Base-by-base conservation (phyloP, 2,113 vertebrate species). In the Sitta europaea region DNA sequence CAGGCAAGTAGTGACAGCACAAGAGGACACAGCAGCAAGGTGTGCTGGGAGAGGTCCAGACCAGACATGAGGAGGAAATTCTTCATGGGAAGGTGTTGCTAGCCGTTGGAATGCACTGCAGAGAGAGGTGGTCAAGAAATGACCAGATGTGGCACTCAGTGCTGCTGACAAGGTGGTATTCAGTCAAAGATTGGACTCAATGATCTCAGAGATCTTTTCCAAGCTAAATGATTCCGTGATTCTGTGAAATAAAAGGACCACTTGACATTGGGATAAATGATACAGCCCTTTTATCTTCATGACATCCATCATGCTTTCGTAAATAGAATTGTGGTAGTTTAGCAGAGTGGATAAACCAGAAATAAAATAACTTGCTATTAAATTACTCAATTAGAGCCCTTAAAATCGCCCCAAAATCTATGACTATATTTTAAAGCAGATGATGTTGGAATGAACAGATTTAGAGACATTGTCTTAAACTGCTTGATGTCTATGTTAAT, bases 1-100 rank as follows among this genome's bases (percentile, higher is more conserved):
- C 31, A 33, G 4, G 4, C 17, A n/a, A 11, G 1, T 1, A 38
- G 23, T 7, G 47, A 35, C 6, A 47, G 40, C n/a, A 40, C 8
- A 33, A 43, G 27, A 28, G 16, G 20, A 20, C 8, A 5, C 1
- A 43, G 23, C 5, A 19, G 12, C 18, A 73, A 17, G 5, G 15
- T 33, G 6, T 27, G 22, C 27, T 63, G 40, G 10, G 33, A 31
- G 36, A 65, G 7, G 10, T 38, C 66, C 43, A 58, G 19, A 36
- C 15, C n/a, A 48, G 24, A 17, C 20, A 25, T 21, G 11, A 29
- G 9, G 23, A 59, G 16, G 11, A 74, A 81, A 51, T 29, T 45
- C 20, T 51, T 45, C 9, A 25, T 38, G n/a, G 11, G n/a, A 29
- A 67, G n/a, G 2, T 2, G 4, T 12, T n/a, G 11, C 18, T 25